Base-by-base conservation (phyloP, 2,888 invertebrate genomes). In the Macrosoma leucophasiata region DNA sequence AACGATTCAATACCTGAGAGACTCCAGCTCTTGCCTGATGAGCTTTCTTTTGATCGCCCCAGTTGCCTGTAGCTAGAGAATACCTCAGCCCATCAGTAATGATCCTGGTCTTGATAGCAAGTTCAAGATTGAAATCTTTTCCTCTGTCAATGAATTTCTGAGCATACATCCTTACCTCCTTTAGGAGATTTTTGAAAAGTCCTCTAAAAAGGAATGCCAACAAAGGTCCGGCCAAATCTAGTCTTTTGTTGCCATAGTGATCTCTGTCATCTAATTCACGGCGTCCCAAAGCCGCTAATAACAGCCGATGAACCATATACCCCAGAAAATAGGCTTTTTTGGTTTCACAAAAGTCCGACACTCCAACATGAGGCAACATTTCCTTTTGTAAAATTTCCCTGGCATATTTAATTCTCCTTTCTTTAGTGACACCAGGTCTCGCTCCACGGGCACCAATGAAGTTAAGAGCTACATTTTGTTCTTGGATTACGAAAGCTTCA, bases 21-120 rank as follows among this genome's bases (percentile, higher is more conserved):
- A 97, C 97, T 27, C 97, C 97, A 52, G 97, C 97, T 76, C 97
- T 87, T 12, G 96, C 98, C 81, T 97, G 97, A 90, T 99, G 98
- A 35, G 99, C 99, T 71, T 99, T 99, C 77, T 99, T 99, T 81
- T 99, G 99, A 71, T 99, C 99, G 27, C 99, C 99, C 99, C 99
- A 99, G 76, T 99, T 99, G 19, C 99, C 99, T 17, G 99, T 99
- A 51, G 99, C 99, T 55, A 99, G 86, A 0, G 99, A 99, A 68
- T 99, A 99, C 52, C 97, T 88, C 33, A 99, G 84, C 15, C 99
- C 99, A 69, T 99, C 98, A 1, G 99, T 98, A 41, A 99, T 98
- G 34, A 98, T 95, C 68, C 97, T 93, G 0, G 98, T 98, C 79
- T 97, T 98, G 33, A 98, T 97, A 12, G 96, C 95, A 39, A 97